A percentile compares a stretch with the other conserved stretches of the same genome.
Evolutionary conservation across 2,797 vertebrate genomes (phyloP).

Genomic region (Etheostoma perlongum): DNA sequence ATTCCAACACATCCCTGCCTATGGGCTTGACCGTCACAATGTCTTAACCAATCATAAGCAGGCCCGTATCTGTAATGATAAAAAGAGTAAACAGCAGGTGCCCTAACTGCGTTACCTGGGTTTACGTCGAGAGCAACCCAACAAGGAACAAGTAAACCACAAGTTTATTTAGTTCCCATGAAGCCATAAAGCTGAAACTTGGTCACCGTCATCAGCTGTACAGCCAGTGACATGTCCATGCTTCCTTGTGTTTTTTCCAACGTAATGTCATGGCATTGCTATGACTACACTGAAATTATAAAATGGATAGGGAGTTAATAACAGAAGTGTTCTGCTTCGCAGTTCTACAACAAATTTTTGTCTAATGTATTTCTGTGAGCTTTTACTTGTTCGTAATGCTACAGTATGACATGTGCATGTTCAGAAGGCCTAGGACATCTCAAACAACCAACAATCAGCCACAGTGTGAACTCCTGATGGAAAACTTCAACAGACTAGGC

Average conservation of each 20-base stretch:
- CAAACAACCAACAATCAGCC: not conserved
- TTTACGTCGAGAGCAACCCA: too few relatives aligned
- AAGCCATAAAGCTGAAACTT: not conserved
- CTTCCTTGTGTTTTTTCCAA: not conserved
- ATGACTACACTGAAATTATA: not conserved
- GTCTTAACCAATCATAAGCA: not conserved
- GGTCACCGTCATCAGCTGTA: not conserved
- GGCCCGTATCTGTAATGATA: not conserved
- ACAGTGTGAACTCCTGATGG: not conserved
- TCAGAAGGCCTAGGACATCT: not conserved
- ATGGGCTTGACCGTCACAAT: not conserved
- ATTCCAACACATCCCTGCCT: not conserved
- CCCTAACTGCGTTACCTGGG: too few relatives aligned
- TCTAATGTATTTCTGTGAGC: not conserved
- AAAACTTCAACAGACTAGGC: conserved; percentile 61
- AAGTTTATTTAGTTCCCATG: not conserved
- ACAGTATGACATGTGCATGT: not conserved
- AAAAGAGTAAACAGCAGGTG: not conserved
- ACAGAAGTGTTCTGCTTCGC: not conserved
- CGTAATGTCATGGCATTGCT: too few relatives aligned
- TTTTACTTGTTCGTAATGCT: not conserved
- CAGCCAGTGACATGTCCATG: not conserved
- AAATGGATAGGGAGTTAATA: not conserved
- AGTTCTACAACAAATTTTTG: not conserved
- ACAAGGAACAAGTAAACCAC: too few relatives aligned